phyloP scores from a whole-genome alignment of 2,888 invertebrate species.

The Malthinus seriepunctatus region DNA sequence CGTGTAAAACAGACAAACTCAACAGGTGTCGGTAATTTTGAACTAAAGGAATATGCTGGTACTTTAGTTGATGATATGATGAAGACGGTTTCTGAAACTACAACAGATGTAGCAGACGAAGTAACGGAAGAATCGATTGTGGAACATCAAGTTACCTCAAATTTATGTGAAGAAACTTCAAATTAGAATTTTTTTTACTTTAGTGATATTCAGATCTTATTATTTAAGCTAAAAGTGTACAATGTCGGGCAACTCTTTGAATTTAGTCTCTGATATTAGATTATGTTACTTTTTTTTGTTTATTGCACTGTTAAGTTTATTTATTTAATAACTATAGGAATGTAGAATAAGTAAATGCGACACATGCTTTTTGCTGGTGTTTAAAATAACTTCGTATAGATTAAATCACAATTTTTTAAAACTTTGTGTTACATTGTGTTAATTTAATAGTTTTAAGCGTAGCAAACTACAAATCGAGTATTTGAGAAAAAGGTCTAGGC shows the following conservation, averaged over 20 bases:
- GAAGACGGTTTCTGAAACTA: slow-evolving; percentile 49
- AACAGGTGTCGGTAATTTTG: slow-evolving; percentile 32
- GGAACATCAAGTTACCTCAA: no score
- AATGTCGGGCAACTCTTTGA: neutral
- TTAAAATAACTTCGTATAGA: no score
- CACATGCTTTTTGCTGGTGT: no score
- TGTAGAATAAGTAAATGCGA: neutral
- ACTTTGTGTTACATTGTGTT: no score
- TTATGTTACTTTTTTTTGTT: neutral
- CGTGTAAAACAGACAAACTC: slow-evolving; percentile 40
- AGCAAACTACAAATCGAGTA: no score
- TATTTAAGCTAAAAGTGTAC: neutral
- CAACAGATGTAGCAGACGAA: slow-evolving; percentile 28
- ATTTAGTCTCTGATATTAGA: neutral
- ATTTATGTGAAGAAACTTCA: neutral
- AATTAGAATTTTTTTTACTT: neutral
- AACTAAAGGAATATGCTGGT: slow-evolving; percentile 52
- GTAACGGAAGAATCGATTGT: neutral
- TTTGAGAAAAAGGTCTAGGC: no score
- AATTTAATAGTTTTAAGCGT: no score
- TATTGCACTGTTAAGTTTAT: slow-evolving; percentile 7
- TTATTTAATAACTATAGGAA: no score
- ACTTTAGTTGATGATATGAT: slow-evolving; percentile 54
- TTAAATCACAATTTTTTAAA: no score
- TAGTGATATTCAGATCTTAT: neutral